Conservation (phyloP, 2,113 vertebrate genomes). For the Dascyllus trimaculatus region DNA sequence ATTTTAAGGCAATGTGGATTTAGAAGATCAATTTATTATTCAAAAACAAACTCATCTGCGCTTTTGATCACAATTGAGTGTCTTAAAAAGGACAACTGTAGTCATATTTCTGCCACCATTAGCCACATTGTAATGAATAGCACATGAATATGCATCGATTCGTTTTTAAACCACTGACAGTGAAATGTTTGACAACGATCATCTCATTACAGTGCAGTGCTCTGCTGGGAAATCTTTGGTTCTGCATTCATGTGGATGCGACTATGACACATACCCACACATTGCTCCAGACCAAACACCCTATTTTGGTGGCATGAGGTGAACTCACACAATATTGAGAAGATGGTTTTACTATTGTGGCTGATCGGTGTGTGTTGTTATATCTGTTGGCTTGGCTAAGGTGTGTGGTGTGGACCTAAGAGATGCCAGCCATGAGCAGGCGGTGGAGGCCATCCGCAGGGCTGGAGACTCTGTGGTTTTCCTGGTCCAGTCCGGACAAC, state of each 20-base stretch:
- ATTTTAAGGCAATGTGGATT: constrained; percentile 19
- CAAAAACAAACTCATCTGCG: not conserved
- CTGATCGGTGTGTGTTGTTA: not conserved
- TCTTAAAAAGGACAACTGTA: not conserved
- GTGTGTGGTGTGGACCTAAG: constrained; percentile 94
- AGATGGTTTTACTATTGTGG: too few species aligned
- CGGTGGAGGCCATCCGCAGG: constrained; percentile 95
- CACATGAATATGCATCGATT: not conserved
- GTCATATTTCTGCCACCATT: not conserved
- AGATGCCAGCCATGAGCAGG: constrained; percentile 96
- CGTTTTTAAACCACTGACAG: too few species aligned
- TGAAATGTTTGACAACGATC: too few species aligned
- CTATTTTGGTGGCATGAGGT: too few species aligned
- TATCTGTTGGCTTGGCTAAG: constrained; percentile 75
- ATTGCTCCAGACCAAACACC: too few species aligned
- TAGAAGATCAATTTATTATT: not conserved
- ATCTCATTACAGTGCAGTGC: too few species aligned
- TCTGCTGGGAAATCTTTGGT: too few species aligned
- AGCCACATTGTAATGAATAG: too few species aligned
- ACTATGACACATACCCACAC: too few species aligned
- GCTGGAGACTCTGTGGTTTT: constrained; percentile 93
- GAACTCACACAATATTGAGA: too few species aligned
- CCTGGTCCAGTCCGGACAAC: constrained; percentile 92
- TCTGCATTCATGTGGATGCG: too few species aligned
- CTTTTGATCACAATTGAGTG: too few species aligned